Base-by-base conservation (phyloP, 2,888 invertebrate genomes). In the Bombylius discolor region DNA sequence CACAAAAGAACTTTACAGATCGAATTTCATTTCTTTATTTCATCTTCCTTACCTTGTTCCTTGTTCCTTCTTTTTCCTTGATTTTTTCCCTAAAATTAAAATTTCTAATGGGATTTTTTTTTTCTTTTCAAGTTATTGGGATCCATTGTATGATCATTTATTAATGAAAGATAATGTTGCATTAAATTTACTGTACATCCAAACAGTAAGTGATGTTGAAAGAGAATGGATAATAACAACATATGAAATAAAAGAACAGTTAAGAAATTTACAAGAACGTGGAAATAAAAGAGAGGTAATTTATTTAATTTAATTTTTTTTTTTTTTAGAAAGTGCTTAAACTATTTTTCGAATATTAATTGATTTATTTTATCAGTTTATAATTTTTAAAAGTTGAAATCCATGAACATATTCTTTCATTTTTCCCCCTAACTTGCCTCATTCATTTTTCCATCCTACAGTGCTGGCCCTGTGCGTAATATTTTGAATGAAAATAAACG, bases 131-230 rank as follows among this genome's bases (percentile, higher is more conserved):
- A 90, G 92, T 76, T 94, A 89, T 71, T 96, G 95, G 95, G 91
- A 96, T 71, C 78, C 82, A 34, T 79, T 79, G 56, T 88, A 86
- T 73, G 96, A 96, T 76, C 77, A 84, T 58, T 85, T 89, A 68
- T 76, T 96, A 61, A 81, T 91, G 77, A 81, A 81, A 59, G 88
- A 95, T 73, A 81, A 84, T 57, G 83, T 91, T 47, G 87, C 91
- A 6, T 76, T 92, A 66, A 90, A 94, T 73, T 77, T 96, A 57
- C 76, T 96, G 7, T 95, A 92, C 70, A 80, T 88, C 58, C 94
- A 96, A 80, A 85, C 89, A 49, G 82, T 87, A 56, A 84, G 85
- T 63, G 96, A 96, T 73, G 78, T 96, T 59, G 88, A 91, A 67
- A 78, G 87, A 61, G 89, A 88, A 36, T 95, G 95, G 93, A 84